Base-by-base conservation (phyloP, 2,888 invertebrate genomes). In the Aelia acuminata region DNA sequence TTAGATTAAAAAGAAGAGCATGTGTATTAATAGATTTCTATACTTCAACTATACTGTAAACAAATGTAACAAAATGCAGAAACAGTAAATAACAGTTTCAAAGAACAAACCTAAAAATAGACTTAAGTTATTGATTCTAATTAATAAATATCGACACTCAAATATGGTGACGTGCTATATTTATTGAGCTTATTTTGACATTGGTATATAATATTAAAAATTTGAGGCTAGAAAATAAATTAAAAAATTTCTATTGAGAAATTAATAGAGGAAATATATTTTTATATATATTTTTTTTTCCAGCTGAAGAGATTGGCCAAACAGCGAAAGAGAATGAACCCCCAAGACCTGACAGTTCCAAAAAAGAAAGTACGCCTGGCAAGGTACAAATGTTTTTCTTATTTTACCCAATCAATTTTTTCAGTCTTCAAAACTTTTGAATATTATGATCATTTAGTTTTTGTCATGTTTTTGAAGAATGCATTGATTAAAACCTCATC, bases 251-350 rank as follows among this genome's bases (percentile, higher is more conserved):
- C 13, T 57, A 57, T n/a, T 53, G 10, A 22, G n/a, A 4, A 43
- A 43, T 43, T 43, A n/a, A n/a, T n/a, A n/a, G n/a, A n/a, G n/a
- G n/a, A n/a, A n/a, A n/a, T n/a, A n/a, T n/a, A 15, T 31, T 1
- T 35, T 26, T 3, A 57, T 11, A 57, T 8, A 10, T 84, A 48
- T 48, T 39, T 80, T 50, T 31, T 75, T 49, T 87, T 87, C 53
- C 53, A 87, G 87, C 87, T 35, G 87, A 80, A 49, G 87, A 87
- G 53, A 84, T 35, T 50, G 80, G 75, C 49, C 75, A 87, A 31
- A 53, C 53, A 39, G 53, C 87, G 26, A 87, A 87, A 75, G 87
- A 87, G 75, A 87, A 84, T 84, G 87, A 87, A 31, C 87, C 80
- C 49, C 80, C 87, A 35, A 75, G 48, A 39, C 80, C 87, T 80